Percentiles rank a stretch among this genome's conserved stretches.
These are phyloP conservation scores for Corythucha ciliata DNA, from an alignment of 2,888 invertebrate genomes.

Conservation along the genomic window DNA sequence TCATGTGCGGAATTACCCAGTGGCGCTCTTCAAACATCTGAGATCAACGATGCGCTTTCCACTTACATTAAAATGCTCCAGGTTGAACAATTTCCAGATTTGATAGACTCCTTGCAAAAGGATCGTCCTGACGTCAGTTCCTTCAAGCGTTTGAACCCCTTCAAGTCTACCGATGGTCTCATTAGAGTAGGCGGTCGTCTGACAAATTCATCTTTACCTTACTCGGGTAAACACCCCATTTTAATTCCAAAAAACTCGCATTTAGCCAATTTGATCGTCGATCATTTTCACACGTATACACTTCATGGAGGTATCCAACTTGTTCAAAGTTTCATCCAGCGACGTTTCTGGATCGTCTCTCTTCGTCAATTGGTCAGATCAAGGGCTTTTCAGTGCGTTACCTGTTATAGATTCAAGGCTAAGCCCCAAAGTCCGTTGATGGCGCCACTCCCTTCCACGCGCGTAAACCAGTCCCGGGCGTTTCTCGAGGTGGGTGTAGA, in stretches of 20 bases:
- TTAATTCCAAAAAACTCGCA: slow-evolving; percentile 18
- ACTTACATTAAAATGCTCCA: no score
- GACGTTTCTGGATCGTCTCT: slow-evolving; percentile 19
- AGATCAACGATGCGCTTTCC: no score
- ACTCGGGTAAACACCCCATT: background rate
- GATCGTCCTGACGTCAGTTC: no score
- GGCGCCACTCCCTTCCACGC: background rate
- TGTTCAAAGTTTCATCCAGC: slow-evolving; percentile 8
- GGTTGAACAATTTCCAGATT: no score
- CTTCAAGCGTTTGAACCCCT: slow-evolving; percentile 21
- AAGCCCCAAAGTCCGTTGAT: slow-evolving; percentile 4
- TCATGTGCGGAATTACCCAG: no score
- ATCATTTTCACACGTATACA: slow-evolving; percentile 14
- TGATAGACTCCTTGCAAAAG: no score
- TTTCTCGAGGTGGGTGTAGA: slow-evolving; percentile 1
- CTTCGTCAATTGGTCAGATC: background rate
- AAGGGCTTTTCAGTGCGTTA: slow-evolving; percentile 2
- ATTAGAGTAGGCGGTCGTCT: slow-evolving; percentile 5
- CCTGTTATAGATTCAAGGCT: background rate
- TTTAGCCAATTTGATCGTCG: slow-evolving; percentile 8
- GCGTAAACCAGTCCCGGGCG: background rate
- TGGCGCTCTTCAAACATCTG: no score
- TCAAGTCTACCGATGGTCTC: background rate
- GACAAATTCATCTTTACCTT: background rate
- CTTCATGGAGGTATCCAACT: slow-evolving; percentile 21